phyloP scores from a whole-genome alignment of 2,888 invertebrate genomes.

The Leucania comma region DNA sequence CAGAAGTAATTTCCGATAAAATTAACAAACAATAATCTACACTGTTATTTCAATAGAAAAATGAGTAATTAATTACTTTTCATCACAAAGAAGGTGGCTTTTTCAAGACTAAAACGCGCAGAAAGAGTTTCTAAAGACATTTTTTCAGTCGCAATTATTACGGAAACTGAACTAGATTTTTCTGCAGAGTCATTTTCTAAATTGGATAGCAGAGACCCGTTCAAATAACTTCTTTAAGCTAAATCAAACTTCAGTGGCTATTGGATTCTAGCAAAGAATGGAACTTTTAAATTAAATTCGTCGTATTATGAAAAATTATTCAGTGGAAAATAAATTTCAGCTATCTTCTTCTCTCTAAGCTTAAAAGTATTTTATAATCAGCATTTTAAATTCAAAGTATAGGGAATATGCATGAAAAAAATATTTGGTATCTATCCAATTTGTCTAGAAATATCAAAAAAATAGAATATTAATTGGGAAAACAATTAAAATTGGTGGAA shows the following conservation, averaged over 20 bases:
- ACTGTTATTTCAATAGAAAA: no score
- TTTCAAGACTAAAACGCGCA: background rate
- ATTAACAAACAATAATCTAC: no score
- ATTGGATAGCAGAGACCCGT: slow-evolving; percentile 41
- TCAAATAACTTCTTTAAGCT: slow-evolving; percentile 46
- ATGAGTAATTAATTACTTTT: background rate
- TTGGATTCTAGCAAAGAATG: slow-evolving; percentile 28
- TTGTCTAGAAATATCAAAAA: no score
- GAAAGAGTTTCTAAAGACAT: background rate
- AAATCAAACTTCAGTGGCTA: slow-evolving; percentile 47
- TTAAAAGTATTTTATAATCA: slow-evolving; percentile 18
- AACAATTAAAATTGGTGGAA: no score
- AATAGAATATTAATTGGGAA: no score
- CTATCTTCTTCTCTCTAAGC: slow-evolving; percentile 3
- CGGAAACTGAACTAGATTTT: slow-evolving; percentile 35
- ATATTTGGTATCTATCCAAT: no score
- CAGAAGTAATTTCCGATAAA: no score
- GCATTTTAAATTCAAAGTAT: background rate
- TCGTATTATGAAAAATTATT: background rate
- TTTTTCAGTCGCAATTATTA: slow-evolving; percentile 21
- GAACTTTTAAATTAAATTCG: slow-evolving; percentile 41
- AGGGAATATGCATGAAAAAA: no score
- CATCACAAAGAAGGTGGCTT: background rate
- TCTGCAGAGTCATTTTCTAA: slow-evolving; percentile 44
- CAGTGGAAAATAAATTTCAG: slow-evolving; percentile 21